Percentiles rank a stretch among this genome's conserved stretches.
Evolutionary conservation across 2,888 invertebrate genomes (phyloP).

Genomic region (Limnephilus rhombicus): DNA sequence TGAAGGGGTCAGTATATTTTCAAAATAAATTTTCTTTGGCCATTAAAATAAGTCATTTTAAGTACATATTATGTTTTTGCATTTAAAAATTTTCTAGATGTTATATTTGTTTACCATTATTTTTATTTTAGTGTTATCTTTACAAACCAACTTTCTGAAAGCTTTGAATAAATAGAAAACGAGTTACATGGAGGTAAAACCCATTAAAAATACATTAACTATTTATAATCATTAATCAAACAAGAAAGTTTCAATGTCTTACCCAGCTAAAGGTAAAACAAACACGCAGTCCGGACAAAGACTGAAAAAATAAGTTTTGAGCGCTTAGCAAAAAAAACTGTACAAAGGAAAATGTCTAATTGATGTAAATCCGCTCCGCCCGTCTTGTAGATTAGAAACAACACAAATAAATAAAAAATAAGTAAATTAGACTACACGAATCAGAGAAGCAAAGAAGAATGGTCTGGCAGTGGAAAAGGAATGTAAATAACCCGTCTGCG

Average conservation of each 20-base stretch:
- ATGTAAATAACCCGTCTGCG: constrained; percentile 54
- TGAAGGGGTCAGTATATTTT: no score
- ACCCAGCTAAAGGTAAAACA: background rate
- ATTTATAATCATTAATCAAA: background rate
- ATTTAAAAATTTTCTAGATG: no score
- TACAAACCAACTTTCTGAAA: background rate
- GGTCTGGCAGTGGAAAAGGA: constrained; percentile 26
- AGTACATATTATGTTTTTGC: no score
- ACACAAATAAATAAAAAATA: constrained; percentile 14
- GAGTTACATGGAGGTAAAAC: background rate
- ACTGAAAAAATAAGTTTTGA: background rate
- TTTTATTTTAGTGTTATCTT: no score
- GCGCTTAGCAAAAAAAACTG: constrained; percentile 17
- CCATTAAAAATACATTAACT: background rate
- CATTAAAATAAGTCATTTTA: no score
- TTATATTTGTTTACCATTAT: no score
- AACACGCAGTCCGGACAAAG: background rate
- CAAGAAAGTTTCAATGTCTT: background rate
- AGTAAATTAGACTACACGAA: constrained; percentile 26
- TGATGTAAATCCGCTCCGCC: constrained; percentile 60
- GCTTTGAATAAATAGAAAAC: background rate
- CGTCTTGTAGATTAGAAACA: constrained; percentile 53
- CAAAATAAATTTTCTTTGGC: no score
- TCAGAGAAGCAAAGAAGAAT: constrained; percentile 32
- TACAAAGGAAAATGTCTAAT: constrained; percentile 58